Conservation (phyloP, 2,113 vertebrate species). For the Ammodytes marinus region DNA sequence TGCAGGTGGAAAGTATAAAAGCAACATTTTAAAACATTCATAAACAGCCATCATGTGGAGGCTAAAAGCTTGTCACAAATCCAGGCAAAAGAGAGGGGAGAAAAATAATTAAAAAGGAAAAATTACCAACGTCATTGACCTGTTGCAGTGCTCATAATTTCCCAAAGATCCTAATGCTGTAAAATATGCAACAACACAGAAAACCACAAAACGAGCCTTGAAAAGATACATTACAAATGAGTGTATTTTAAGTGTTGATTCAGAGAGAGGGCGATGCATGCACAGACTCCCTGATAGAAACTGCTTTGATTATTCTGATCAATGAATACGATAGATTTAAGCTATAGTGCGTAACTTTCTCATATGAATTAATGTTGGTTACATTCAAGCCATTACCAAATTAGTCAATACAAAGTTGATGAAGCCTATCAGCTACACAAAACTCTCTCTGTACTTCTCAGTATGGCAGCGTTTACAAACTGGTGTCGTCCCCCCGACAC, state of each 20-base stretch:
- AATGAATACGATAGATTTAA: background rate
- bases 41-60: slow-evolving; percentile 56
- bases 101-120: slow-evolving; percentile 92
- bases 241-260: slow-evolving; percentile 45
- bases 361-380: too few species aligned
- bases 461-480: too few species aligned
- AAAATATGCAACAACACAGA: slow-evolving; percentile 98
- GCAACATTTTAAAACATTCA: slow-evolving; percentile 57
- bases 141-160: slow-evolving; percentile 96
- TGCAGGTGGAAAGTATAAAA: slow-evolving; percentile 54
- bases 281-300: slow-evolving; percentile 38
- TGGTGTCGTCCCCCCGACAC: too few species aligned
- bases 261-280: slow-evolving; percentile 49
- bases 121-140: slow-evolving; percentile 98
- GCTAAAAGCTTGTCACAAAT: slow-evolving; percentile 64
- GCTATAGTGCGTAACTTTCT: background rate
- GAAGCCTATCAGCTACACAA: too few species aligned
- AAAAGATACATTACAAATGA: slow-evolving; percentile 86
- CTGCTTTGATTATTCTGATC: slow-evolving; percentile 5
- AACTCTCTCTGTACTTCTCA: too few species aligned
- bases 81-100: slow-evolving; percentile 70
- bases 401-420: too few species aligned
- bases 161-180: slow-evolving; percentile 98
- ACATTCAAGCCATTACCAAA: too few species aligned
- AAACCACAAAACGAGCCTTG: slow-evolving; percentile 91